A percentile compares a stretch with the other conserved stretches of the same genome.
These are phyloP conservation scores for Chironomus tepperi DNA, from an alignment of 1,140 invertebrate genomes.

Conservation along the genomic window DNA sequence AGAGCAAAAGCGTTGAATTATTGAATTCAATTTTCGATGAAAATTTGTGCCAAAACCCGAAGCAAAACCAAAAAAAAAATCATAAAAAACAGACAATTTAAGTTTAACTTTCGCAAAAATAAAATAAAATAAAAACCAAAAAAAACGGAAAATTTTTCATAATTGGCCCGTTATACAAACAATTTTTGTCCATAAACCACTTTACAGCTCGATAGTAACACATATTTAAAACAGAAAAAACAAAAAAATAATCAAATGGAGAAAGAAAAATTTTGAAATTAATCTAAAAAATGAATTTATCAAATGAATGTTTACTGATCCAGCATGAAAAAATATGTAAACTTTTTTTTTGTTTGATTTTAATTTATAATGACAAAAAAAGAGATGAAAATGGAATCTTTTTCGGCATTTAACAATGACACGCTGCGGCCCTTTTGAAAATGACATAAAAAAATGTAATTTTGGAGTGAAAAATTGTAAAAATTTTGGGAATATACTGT, in stretches of 20 bases:
- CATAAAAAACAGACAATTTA: neutral
- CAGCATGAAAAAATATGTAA: neutral
- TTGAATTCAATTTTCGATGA: neutral
- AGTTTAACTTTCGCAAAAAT: neutral
- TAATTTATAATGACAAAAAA: neutral
- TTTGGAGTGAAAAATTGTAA: neutral
- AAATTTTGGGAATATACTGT: no score
- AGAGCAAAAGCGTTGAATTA: slow-evolving; percentile 3
- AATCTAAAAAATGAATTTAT: slow-evolving; percentile 20
- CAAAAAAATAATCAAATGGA: neutral
- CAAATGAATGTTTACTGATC: slow-evolving; percentile 1
- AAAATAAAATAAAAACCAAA: neutral
- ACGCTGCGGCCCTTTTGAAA: slow-evolving; percentile 3
- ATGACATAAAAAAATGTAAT: neutral
- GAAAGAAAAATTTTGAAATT: slow-evolving; percentile 18
- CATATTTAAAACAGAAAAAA: neutral
- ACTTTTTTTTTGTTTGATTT: neutral
- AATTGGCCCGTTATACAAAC: neutral
- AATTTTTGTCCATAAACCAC: neutral
- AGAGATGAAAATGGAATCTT: neutral
- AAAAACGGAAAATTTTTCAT: neutral
- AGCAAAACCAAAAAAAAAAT: neutral
- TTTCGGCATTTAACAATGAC: neutral
- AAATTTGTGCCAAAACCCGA: slow-evolving; percentile 3
- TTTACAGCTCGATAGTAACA: slow-evolving; percentile 19